phyloP scores from a whole-genome alignment of 2,797 vertebrate species.

The Cacajao melanocephalus region DNA sequence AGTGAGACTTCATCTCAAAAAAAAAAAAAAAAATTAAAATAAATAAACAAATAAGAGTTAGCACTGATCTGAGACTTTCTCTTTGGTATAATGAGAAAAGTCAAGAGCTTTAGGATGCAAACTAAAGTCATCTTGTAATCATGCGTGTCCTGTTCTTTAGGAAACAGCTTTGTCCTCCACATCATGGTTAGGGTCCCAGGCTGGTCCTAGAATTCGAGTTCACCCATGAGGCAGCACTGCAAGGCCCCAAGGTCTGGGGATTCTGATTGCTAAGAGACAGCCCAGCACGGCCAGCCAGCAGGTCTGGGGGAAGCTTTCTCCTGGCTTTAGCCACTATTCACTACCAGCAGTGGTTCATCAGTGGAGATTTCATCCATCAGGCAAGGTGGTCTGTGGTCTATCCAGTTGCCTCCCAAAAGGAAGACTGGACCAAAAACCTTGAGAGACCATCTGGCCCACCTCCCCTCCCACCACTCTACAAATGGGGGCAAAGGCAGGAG shows the following conservation, averaged over 20 bases:
- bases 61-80: not conserved
- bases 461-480: too few species aligned
- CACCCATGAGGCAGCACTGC: not conserved
- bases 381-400: not conserved
- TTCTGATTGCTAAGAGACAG: not conserved
- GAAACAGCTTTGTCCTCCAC: not conserved
- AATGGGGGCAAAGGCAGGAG: not conserved
- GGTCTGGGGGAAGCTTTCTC: accelerated
- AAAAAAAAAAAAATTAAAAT: too few species aligned
- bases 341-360: not conserved
- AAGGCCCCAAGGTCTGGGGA: not conserved
- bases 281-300: not conserved
- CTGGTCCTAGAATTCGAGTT: not conserved
- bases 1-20: too few species aligned
- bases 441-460: accelerated
- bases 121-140: not conserved
- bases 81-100: not conserved
- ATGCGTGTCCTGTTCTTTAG: not conserved
- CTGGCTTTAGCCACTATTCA: not conserved
- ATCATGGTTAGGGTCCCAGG: not conserved
- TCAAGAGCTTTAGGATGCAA: not conserved
- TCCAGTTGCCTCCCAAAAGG: not conserved
- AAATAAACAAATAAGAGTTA: too few species aligned
- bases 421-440: not conserved
- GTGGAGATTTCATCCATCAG: not conserved